Evolutionary conservation across 2,797 vertebrate genomes (phyloP).

Genomic region (Phaenicophaeus curvirostris): DNA sequence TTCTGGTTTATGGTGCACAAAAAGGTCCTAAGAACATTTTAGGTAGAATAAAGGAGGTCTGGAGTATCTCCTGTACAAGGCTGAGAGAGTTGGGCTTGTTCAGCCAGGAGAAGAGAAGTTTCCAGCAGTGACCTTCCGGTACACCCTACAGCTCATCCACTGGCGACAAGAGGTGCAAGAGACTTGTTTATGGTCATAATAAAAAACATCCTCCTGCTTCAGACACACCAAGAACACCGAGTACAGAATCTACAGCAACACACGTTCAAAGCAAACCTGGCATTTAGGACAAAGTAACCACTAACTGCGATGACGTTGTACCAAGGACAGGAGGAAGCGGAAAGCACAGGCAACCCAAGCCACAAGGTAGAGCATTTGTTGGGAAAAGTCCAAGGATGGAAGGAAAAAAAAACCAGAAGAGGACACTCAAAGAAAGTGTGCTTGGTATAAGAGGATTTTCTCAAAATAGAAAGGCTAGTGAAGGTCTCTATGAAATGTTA

Average conservation of each 20-base stretch:
- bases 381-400: slow-evolving; percentile 45
- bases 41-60: no score
- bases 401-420: neutral
- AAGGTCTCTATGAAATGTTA: slow-evolving; percentile 30
- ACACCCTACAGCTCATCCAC: neutral
- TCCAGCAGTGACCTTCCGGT: no score
- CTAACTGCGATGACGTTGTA: neutral
- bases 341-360: neutral
- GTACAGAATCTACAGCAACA: neutral
- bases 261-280: neutral
- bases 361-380: neutral
- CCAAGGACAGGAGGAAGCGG: neutral
- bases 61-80: no score
- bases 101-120: neutral
- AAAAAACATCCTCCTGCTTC: neutral
- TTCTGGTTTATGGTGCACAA: fast-evolving
- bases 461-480: slow-evolving; percentile 38
- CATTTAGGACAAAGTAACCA: neutral
- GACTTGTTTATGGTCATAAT: neutral
- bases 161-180: fast-evolving
- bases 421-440: neutral
- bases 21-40: neutral
- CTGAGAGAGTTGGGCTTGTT: neutral
- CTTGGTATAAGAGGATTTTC: slow-evolving; percentile 29
- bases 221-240: neutral